Percentiles rank a stretch among this genome's conserved stretches.
Conservation (phyloP, 2,888 invertebrate genomes). For the Taphrorychus bicolor region DNA sequence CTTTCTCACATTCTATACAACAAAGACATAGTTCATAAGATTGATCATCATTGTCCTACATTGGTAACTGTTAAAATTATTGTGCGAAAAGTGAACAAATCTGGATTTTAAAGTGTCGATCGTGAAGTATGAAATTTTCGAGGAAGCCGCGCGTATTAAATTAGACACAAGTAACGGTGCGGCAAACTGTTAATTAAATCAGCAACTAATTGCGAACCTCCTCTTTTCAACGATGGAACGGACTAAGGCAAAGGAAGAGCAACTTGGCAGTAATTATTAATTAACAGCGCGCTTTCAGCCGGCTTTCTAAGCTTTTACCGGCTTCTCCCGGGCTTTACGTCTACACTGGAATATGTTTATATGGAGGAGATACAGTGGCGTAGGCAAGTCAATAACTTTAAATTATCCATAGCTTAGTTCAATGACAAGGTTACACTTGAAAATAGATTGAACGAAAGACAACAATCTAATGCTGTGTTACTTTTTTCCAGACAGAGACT, state of each 20-base stretch:
- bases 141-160: slow-evolving; percentile 43
- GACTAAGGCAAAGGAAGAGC: slow-evolving; percentile 61
- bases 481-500: no score
- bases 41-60: no score
- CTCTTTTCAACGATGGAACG: slow-evolving; percentile 50
- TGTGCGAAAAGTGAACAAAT: not conserved
- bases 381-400: no score
- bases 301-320: slow-evolving; percentile 64
- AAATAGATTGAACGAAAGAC: no score
- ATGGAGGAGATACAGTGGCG: slow-evolving; percentile 47
- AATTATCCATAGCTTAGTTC: no score
- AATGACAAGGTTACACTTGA: no score
- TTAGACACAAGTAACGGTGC: slow-evolving; percentile 53
- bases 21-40: no score
- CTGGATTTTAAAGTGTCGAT: not conserved
- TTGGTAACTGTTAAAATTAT: not conserved
- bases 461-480: no score
- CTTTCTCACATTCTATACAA: no score
- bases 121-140: not conserved
- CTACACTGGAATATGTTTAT: slow-evolving; percentile 59
- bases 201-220: slow-evolving; percentile 53
- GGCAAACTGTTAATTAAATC: slow-evolving; percentile 58
- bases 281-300: slow-evolving; percentile 63
- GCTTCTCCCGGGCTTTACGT: slow-evolving; percentile 59
- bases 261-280: slow-evolving; percentile 65